Conservation (phyloP, 2,113 vertebrate species). For the Chrysochloris asiatica region DNA sequence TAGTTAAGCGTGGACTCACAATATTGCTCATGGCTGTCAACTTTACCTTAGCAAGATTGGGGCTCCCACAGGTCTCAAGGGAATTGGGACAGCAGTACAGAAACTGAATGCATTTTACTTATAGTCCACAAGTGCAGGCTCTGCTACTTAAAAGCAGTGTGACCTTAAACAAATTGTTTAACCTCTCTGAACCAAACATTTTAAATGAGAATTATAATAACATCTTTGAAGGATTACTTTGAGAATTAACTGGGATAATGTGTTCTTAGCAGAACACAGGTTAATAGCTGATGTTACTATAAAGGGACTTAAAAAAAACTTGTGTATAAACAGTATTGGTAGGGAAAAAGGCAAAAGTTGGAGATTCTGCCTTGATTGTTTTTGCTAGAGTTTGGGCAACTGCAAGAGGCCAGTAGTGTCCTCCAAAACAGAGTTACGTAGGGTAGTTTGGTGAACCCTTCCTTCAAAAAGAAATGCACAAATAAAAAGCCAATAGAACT, state of each 20-base stretch:
- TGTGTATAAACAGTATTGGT: not conserved
- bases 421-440: not conserved
- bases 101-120: not conserved
- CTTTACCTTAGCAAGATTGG: not conserved
- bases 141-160: not conserved
- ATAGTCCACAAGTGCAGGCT: not conserved
- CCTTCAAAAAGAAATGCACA: too few species aligned
- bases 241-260: constrained; percentile 7
- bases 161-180: constrained; percentile 10
- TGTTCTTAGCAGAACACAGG: not conserved
- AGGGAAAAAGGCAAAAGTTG: not conserved
- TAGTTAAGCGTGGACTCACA: constrained; percentile 12
- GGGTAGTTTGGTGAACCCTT: not conserved
- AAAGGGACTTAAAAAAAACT: too few species aligned
- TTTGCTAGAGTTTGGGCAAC: not conserved
- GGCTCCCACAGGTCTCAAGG: not conserved
- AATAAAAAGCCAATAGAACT: not conserved
- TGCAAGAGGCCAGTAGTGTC: not conserved
- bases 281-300: not conserved
- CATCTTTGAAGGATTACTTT: constrained; percentile 23
- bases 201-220: not conserved
- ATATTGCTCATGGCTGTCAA: constrained; percentile 9
- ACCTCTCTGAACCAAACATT: constrained; percentile 28
- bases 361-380: not conserved
- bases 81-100: not conserved